Conservation (phyloP, 2,113 vertebrate species). For the Indicator indicator region DNA sequence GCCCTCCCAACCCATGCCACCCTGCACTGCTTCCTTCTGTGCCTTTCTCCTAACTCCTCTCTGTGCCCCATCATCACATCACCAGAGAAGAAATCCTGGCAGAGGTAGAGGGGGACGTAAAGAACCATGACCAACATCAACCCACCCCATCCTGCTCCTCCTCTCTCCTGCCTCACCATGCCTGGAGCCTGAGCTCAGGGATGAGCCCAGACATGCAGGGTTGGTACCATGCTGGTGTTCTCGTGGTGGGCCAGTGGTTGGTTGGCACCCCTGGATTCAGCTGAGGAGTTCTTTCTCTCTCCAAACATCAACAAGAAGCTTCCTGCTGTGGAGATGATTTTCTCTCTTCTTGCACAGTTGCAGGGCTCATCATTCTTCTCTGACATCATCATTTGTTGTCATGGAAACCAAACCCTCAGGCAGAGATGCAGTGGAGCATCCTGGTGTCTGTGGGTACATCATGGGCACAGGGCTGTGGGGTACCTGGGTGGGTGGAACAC, state of each 20-base stretch:
- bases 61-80: accelerated
- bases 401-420: slow-evolving; percentile 21
- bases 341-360: neutral
- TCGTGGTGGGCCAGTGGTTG: neutral
- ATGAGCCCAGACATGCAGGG: accelerated
- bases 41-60: neutral
- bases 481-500: accelerated
- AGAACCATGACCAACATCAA: accelerated
- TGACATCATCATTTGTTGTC: slow-evolving; percentile 63
- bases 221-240: accelerated
- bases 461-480: neutral
- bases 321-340: slow-evolving; percentile 39
- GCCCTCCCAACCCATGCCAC: neutral
- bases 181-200: neutral
- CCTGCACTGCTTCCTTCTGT: neutral
- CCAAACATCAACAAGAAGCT: neutral
- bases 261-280: neutral
- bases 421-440: neutral
- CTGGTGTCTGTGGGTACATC: neutral
- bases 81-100: neutral
- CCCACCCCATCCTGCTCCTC: neutral
- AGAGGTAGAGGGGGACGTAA: accelerated
- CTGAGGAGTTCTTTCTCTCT: neutral
- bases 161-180: accelerated
- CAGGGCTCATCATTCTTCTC: slow-evolving; percentile 32